Conservation (phyloP, 2,888 invertebrate genomes). For the Fragum fragum region DNA sequence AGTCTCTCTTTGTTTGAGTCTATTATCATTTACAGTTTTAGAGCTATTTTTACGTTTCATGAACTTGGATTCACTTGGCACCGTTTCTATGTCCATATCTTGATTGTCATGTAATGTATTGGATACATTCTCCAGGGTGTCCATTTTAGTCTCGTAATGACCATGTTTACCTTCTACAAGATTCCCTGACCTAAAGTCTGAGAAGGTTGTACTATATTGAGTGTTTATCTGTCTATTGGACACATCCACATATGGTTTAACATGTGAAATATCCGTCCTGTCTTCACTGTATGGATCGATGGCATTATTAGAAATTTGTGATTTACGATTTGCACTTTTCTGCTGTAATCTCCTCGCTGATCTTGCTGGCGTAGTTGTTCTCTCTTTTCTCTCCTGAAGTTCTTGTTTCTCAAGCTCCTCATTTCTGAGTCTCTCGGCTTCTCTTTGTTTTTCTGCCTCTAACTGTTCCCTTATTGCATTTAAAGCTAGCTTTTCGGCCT, state of each 20-base stretch:
- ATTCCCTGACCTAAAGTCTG: slow-evolving; percentile 76
- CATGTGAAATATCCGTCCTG: slow-evolving; percentile 49
- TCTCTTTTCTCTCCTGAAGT: slow-evolving; percentile 43
- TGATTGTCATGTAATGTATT: slow-evolving; percentile 37
- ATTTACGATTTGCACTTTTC: slow-evolving; percentile 64
- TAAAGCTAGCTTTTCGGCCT: slow-evolving; percentile 70
- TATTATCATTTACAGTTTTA: slow-evolving; percentile 61
- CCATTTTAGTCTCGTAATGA: slow-evolving; percentile 46
- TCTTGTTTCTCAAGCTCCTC: slow-evolving; percentile 40
- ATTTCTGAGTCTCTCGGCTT: slow-evolving; percentile 21
- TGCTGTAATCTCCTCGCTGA: slow-evolving; percentile 54
- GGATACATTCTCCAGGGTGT: slow-evolving; percentile 50
- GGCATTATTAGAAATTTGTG: slow-evolving; percentile 30
- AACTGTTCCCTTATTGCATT: slow-evolving; percentile 62
- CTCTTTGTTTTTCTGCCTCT: slow-evolving; percentile 45
- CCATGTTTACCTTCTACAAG: slow-evolving; percentile 60
- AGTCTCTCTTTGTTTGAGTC: slow-evolving; percentile 57
- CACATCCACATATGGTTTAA: slow-evolving; percentile 57
- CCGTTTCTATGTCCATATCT: slow-evolving; percentile 60
- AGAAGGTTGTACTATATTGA: slow-evolving; percentile 75
- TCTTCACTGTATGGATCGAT: slow-evolving; percentile 41
- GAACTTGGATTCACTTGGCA: slow-evolving; percentile 73
- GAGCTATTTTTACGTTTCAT: slow-evolving; percentile 74
- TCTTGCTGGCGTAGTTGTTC: slow-evolving; percentile 62
- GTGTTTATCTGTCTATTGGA: slow-evolving; percentile 56